A percentile compares a stretch with the other conserved stretches of the same genome.
Evolutionary conservation across 2,797 vertebrate genomes (phyloP).

Genomic region (Falco columbarius): DNA sequence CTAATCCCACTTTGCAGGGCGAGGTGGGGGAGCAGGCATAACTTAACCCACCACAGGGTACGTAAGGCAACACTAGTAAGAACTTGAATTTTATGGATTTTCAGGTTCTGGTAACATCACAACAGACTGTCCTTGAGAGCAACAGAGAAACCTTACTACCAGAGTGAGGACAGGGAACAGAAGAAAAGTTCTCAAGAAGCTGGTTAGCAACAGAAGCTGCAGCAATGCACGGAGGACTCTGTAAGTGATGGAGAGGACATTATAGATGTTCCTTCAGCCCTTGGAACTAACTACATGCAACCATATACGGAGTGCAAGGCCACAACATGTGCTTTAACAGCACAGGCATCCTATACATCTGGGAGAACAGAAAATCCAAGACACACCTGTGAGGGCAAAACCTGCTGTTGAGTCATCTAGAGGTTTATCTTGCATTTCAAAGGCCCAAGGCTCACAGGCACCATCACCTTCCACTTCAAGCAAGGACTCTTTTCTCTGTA

Average conservation of each 20-base stretch:
- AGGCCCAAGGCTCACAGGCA: background rate
- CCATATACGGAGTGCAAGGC: background rate
- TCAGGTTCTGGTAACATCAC: background rate
- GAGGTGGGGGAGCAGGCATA: background rate
- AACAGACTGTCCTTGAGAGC: background rate
- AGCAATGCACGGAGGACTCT: background rate
- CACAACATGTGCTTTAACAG: accelerated
- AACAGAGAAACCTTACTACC: background rate
- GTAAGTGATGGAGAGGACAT: background rate
- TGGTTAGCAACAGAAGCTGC: background rate
- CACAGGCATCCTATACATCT: background rate
- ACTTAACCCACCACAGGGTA: background rate
- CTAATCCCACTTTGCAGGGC: background rate
- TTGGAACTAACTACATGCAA: background rate
- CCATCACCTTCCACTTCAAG: background rate
- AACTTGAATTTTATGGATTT: background rate
- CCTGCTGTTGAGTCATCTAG: background rate
- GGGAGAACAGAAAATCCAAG: background rate
- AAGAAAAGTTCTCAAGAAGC: background rate
- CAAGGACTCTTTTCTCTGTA: background rate
- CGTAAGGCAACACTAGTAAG: background rate
- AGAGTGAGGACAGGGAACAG: background rate
- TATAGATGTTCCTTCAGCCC: background rate
- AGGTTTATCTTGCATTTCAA: background rate
- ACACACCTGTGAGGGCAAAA: background rate